phyloP scores from a whole-genome alignment of 2,797 vertebrate genomes.

The Streptopelia turtur region DNA sequence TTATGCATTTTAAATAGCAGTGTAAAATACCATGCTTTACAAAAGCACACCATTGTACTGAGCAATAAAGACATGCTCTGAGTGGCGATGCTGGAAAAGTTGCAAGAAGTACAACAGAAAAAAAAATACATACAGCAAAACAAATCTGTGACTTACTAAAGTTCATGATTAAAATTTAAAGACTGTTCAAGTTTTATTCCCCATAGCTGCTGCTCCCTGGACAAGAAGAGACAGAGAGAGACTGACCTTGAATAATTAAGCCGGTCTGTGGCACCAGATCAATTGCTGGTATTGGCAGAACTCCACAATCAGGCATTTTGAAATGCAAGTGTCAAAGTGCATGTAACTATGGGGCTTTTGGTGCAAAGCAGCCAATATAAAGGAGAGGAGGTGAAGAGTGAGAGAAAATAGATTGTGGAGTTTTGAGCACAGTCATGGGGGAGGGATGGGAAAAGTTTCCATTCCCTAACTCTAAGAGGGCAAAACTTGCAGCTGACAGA shows the following conservation, averaged over 20 bases:
- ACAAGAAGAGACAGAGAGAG: slow-evolving; percentile 55
- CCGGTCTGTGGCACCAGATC: slow-evolving; percentile 57
- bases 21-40: slow-evolving; percentile 24
- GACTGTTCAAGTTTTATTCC: slow-evolving; percentile 61
- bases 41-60: background rate
- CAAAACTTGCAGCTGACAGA: slow-evolving; percentile 5
- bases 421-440: slow-evolving; percentile 17
- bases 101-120: background rate
- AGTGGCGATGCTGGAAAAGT: background rate
- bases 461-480: slow-evolving; percentile 32
- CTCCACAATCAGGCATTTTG: slow-evolving; percentile 53
- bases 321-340: slow-evolving; percentile 70
- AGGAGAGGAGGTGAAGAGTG: slow-evolving; percentile 59
- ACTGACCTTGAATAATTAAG: slow-evolving; percentile 71
- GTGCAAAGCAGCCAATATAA: slow-evolving; percentile 52
- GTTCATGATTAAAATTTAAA: slow-evolving; percentile 70
- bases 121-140: slow-evolving; percentile 26
- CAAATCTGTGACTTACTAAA: slow-evolving; percentile 52
- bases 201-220: slow-evolving; percentile 51
- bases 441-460: slow-evolving; percentile 33
- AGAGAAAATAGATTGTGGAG: slow-evolving; percentile 57
- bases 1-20: slow-evolving; percentile 68
- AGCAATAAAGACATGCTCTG: background rate
- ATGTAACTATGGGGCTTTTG: slow-evolving; percentile 55
- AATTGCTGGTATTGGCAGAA: slow-evolving; percentile 63